Evolutionary conservation across 2,797 vertebrate genomes (phyloP), one percentile per base, ranked within the genome.

Genomic region (Mormyrops attenuatus): DNA sequence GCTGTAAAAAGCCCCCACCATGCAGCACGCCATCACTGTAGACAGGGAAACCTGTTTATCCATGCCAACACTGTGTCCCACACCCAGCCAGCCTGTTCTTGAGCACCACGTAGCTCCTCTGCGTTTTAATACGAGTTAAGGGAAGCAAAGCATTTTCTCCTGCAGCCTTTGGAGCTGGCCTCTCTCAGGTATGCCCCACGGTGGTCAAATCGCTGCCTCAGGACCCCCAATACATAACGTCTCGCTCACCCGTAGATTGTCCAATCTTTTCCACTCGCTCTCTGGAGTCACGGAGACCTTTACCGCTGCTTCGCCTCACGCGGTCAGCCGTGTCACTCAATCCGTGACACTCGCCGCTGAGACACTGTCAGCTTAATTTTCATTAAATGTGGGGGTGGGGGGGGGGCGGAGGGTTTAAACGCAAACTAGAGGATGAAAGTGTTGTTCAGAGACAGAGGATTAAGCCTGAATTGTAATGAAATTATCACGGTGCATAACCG

Each of bases 401-500:
- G 55, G 17, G 73, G 73, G 52, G 2, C 11, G 13, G 44, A 80
- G 34, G 60, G 47, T 85, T 5, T 13, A 89, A 34, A 82, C 0
- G 17, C 22, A 38, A 85, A 44, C 8, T 41, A 22, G 77, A 44
- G 55, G 57, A 66, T 85, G 41, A 89, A 84, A 52, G 22, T 52
- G 85, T 55, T 30, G 53, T 34, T 34, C 38, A 5, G 38, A n/a
- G 41, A 63, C 13, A 60, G 38, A 38, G 44, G 88, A 50, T 44
- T 86, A 89, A n/a, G 55, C 47, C 69, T 84, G 77, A 89, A 86
- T 38, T 1, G 15, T 55, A 86, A 86, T 53, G 50, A 86, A 86
- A 86, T 86, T 86, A 53, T 52, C 22, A 53, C 22, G 77, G 52
- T 8, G 52, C 53, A 53, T 44, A 44, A 49, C 88, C 55, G 26